A percentile compares a stretch with the other conserved stretches of the same genome.
Conservation (phyloP, 2,797 vertebrate genomes). For the Cyprinodon diabolis region DNA sequence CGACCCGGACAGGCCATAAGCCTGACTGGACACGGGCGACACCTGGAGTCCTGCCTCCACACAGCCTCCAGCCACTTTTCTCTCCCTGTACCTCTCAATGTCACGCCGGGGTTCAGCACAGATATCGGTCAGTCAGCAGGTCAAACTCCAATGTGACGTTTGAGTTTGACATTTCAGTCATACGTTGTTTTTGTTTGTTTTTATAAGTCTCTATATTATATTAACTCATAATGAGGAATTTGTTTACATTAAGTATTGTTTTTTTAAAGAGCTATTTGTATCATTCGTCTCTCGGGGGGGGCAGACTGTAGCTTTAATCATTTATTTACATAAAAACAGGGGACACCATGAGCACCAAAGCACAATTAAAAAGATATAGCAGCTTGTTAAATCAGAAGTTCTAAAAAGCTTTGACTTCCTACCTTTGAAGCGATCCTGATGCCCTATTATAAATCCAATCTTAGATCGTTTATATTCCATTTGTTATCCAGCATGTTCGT, state of each 20-base stretch:
- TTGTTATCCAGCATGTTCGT: too few species aligned
- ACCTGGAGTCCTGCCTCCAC: conserved; percentile 96
- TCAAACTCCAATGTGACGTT: background rate
- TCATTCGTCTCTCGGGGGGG: background rate
- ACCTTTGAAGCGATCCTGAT: too few species aligned
- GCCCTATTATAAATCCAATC: too few species aligned
- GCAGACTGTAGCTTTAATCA: background rate
- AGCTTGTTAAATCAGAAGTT: too few species aligned
- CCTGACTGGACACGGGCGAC: conserved; percentile 89
- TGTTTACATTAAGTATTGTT: background rate
- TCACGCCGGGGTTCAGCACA: conserved; percentile 95
- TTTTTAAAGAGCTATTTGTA: background rate
- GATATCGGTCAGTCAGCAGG: conserved; percentile 82
- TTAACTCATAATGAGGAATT: background rate
- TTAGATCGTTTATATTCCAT: too few species aligned
- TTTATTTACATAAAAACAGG: background rate
- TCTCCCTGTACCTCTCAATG: conserved; percentile 93
- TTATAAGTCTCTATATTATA: background rate
- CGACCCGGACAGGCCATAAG: conserved; percentile 83
- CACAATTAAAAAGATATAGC: too few species aligned
- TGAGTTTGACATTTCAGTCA: background rate
- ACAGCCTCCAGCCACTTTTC: conserved; percentile 94
- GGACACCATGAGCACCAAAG: too few species aligned
- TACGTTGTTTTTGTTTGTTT: background rate
- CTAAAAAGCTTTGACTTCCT: too few species aligned